Base-by-base conservation (phyloP, 2,888 invertebrate genomes). In the Ectemnius cavifrons region DNA sequence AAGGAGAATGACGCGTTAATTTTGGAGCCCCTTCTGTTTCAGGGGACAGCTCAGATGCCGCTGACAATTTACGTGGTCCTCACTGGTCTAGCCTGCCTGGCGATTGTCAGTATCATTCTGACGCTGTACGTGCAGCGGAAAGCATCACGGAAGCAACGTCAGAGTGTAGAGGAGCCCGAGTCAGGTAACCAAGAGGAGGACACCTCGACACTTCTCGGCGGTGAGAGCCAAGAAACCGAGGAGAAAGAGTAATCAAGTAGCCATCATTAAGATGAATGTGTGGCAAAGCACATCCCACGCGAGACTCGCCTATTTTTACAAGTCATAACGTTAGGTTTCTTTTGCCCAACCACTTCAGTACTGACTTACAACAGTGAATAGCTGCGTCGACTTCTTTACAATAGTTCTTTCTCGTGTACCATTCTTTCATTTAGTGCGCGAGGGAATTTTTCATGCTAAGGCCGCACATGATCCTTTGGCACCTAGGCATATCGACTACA, bases 191-290 rank as follows among this genome's bases (percentile, higher is more conserved):
- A 81, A 28, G 87, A 87, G 52, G 87, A 85, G 47, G 86, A 86
- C 69, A 85, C 86, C 69, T 88, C 87, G 56, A 88, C 86, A 13
- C 79, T 88, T 52, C 63, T 88, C 37, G 87, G 85, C 60, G 69
- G 71, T 16, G 86, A 88, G 64, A 78, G 69, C 56, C 83, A 84
- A 49, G 87, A 87, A 63, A 79, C 68, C 47, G 86, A 87, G 59
- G 84, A 86, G 47, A 86, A 86, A 57, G 85, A 88, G 79, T 87
- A 86, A 80, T 81, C 71, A 67, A 63, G 67, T 66, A 63, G 49
- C 27, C 27, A 47, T 14, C 58, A 23, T 66, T 52, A n/a, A 45
- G 57, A 60, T n/a, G 60, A 59, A 58, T 67, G 46, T 52, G 67
- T 58, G 65, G 67, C 61, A 47, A 52, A 49, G 59, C 63, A 63